Percentiles rank a stretch among this genome's conserved stretches.
Evolutionary conservation across 2,113 vertebrate genomes (phyloP).

Genomic region (Chaetodon trifascialis): DNA sequence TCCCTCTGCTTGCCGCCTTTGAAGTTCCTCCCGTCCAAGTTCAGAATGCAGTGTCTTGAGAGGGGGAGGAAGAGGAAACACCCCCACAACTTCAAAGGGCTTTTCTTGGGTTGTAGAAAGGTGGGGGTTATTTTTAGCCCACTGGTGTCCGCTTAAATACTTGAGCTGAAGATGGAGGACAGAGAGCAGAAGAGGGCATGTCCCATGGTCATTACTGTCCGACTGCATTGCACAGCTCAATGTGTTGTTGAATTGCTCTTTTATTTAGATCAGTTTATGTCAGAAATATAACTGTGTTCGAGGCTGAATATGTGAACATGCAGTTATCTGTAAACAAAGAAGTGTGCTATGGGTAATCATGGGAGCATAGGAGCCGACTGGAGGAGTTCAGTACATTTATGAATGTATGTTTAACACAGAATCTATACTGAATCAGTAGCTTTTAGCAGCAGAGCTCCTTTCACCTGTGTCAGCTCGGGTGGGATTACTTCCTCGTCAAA

Average conservation of each 20-base stretch:
- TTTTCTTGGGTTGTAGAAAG: conserved; percentile 63
- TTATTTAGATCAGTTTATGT: neutral
- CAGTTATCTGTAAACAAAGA: neutral
- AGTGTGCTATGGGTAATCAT: neutral
- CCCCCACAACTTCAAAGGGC: conserved; percentile 68
- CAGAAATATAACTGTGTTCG: neutral
- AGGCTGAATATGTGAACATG: neutral
- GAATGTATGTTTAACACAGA: too few species aligned
- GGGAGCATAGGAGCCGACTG: neutral
- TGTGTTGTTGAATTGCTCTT: neutral
- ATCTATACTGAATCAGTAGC: too few species aligned
- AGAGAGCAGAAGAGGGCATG: neutral
- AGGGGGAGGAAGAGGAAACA: conserved; percentile 52
- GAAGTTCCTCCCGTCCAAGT: conserved; percentile 61
- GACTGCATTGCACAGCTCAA: too few species aligned
- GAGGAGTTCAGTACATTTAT: too few species aligned
- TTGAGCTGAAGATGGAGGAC: conserved; percentile 42
- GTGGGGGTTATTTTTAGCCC: conserved; percentile 70
- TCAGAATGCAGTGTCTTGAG: conserved; percentile 60
- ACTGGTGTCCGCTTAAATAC: conserved; percentile 42
- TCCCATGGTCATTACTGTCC: too few species aligned
- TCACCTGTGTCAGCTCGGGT: too few species aligned
- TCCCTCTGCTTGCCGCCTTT: conserved; percentile 56
- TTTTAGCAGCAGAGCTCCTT: too few species aligned
- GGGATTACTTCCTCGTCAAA: too few species aligned